Evolutionary conservation across 2,888 invertebrate species (phyloP), one percentile per base, ranked within the genome.

Genomic region (Epinotia demarniana): DNA sequence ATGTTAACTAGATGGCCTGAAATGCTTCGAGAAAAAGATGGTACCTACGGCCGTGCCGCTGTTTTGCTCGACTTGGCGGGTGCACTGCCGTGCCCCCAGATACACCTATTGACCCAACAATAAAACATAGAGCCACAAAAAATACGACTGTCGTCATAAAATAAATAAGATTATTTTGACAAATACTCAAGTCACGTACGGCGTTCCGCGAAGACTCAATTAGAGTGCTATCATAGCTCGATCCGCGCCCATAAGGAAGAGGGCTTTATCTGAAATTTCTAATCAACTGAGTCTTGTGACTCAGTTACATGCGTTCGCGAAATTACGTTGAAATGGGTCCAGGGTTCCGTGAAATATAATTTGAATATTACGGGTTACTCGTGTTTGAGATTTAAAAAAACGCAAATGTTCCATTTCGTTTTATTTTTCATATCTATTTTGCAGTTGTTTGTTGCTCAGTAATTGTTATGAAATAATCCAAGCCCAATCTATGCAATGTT

Each of bases 191-290:
- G 85, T 88, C 90, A 90, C 91, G 91, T 90, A 89, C 84, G 64
- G 67, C 73, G 74, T 73, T 80, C 80, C 80, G 77, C 79, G 79
- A 80, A 77, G 73, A 81, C 86, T 87, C 90, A 91, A 91, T 91
- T 90, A 91, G 90, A 86, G 84, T 85, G 73, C 80, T 84, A 89
- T 90, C 90, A 83, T 85, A 86, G 84, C 85, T 81, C 84, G 81
- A 87, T 88, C 86, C 89, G 85, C 88, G 83, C 91, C 89, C 90
- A 90, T 91, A 90, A 90, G 89, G 90, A 89, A 89, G 87, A 84
- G 73, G 78, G 79, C 82, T 84, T 88, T 90, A 91, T 92, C 91
- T 87, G 75, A 86, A 90, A 89, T 91, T 91, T 92, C 92, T 90
- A 88, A 92, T 91, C 92, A 89, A 79, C 77, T 89, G 88, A 89